These are phyloP conservation scores for Nebria brevicollis DNA, from an alignment of 2,888 invertebrate genomes.

Conservation along the genomic window DNA sequence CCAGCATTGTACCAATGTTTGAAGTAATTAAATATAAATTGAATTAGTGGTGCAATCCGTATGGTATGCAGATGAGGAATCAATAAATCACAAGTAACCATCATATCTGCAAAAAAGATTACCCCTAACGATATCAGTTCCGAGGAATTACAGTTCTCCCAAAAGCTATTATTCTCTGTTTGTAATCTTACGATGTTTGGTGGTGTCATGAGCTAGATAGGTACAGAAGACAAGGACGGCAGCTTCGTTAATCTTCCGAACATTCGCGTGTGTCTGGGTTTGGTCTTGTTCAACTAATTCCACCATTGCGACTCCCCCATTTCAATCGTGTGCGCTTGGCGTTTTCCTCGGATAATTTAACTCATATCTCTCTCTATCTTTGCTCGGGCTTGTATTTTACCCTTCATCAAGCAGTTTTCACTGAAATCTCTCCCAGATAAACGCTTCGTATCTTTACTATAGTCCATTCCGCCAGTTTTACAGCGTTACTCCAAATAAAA, in stretches of 20 bases:
- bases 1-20: too few species aligned
- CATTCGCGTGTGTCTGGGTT: not conserved
- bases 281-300: not conserved
- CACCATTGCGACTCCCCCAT: not conserved
- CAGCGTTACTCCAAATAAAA: not conserved
- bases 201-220: not conserved
- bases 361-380: not conserved
- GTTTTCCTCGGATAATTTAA: not conserved
- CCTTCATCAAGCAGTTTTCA: constrained; percentile 1
- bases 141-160: not conserved
- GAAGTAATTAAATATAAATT: too few species aligned
- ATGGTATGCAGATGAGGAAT: too few species aligned
- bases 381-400: not conserved
- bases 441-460: not conserved
- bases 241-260: constrained; percentile 1
- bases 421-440: not conserved
- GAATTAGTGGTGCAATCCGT: too few species aligned
- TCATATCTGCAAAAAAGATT: not conserved
- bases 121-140: not conserved
- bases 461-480: not conserved
- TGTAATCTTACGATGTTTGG: not conserved
- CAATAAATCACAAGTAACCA: too few species aligned
- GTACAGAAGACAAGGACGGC: not conserved
- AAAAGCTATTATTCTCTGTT: not conserved
- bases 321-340: constrained; percentile 1